Conservation (phyloP, 2,113 vertebrate genomes). For the Anseranas semipalmata region DNA sequence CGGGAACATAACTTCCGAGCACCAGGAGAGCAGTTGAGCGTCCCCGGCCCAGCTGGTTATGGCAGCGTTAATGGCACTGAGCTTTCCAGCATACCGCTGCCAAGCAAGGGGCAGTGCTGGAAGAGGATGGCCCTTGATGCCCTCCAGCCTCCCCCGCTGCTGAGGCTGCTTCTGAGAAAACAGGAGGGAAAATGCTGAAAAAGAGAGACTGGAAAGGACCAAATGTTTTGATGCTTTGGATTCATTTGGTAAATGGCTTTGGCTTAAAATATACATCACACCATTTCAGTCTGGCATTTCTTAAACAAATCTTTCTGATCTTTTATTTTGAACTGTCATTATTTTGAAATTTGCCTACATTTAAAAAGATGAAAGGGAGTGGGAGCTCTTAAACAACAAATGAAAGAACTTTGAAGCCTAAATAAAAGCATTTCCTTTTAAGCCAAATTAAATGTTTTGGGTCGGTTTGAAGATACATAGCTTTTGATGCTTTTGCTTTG, state of each 20-base stretch:
- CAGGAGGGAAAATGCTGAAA: neutral
- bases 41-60: neutral
- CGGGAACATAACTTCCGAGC: neutral
- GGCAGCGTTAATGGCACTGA: neutral
- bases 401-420: slow-evolving; percentile 57
- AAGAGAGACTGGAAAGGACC: neutral
- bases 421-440: slow-evolving; percentile 57
- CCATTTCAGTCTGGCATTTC: neutral
- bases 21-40: neutral
- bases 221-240: neutral
- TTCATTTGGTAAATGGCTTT: slow-evolving; percentile 10
- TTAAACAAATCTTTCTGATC: slow-evolving; percentile 56
- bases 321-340: slow-evolving; percentile 8
- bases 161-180: neutral
- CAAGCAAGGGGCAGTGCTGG: neutral
- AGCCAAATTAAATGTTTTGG: neutral
- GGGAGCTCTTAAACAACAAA: slow-evolving; percentile 35
- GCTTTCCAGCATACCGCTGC: neutral
- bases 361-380: slow-evolving; percentile 58
- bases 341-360: slow-evolving; percentile 41
- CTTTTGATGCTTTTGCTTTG: slow-evolving; percentile 64
- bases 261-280: slow-evolving; percentile 21
- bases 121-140: neutral
- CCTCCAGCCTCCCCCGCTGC: neutral
- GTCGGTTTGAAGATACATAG: slow-evolving; percentile 22